These are phyloP conservation scores for Perognathus longimembris DNA, from an alignment of 2,113 vertebrate genomes.

Conservation along the genomic window DNA sequence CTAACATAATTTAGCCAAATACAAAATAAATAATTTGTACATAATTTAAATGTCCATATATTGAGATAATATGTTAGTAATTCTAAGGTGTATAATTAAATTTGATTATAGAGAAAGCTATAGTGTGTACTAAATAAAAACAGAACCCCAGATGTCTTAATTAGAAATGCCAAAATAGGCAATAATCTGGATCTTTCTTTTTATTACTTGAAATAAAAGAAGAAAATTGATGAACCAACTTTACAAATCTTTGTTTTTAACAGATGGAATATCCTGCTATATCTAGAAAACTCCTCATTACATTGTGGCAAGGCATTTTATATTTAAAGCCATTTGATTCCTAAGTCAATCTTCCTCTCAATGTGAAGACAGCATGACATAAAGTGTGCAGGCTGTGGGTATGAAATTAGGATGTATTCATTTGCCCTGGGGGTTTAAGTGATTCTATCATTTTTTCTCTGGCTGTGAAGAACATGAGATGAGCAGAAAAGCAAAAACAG, in stretches of 20 bases:
- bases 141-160: constrained; percentile 61
- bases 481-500: not conserved
- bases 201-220: constrained; percentile 54
- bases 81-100: not conserved
- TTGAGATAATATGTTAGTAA: not conserved
- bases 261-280: not conserved
- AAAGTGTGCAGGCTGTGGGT: constrained; percentile 39
- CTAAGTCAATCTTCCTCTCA: constrained; percentile 59
- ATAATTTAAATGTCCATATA: not conserved
- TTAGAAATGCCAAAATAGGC: constrained; percentile 45
- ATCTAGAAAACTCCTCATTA: constrained; percentile 41
- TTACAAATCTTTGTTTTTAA: constrained; percentile 26
- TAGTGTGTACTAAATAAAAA: not conserved
- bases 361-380: constrained; percentile 46
- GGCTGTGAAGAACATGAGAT: constrained; percentile 25
- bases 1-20: not conserved
- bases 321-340: constrained; percentile 25
- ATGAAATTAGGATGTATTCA: constrained; percentile 42
- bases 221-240: constrained; percentile 18
- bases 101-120: constrained; percentile 18
- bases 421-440: constrained; percentile 53
- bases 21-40: not conserved
- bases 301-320: constrained; percentile 17
- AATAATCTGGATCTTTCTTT: constrained; percentile 49
- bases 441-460: constrained; percentile 51